phyloP scores from a whole-genome alignment of 2,113 vertebrate genomes.

The Athene cunicularia region DNA sequence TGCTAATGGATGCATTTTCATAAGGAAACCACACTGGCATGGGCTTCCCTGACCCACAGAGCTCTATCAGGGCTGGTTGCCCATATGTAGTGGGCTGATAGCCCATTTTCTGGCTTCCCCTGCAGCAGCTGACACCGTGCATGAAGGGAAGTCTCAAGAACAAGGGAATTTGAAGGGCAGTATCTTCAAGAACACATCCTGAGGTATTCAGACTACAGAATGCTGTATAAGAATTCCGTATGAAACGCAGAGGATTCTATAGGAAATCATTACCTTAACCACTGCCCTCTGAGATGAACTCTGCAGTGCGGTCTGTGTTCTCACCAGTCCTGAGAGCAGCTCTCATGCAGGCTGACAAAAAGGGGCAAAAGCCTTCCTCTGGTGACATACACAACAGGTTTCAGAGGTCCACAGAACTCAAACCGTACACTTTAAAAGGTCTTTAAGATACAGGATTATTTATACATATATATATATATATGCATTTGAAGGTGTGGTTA shows the following conservation, averaged over 20 bases:
- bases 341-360: background rate
- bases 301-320: background rate
- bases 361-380: background rate
- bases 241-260: fast-evolving
- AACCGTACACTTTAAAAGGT: background rate
- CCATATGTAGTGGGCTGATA: background rate
- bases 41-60: background rate
- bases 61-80: no score
- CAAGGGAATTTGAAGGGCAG: background rate
- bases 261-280: background rate
- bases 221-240: background rate
- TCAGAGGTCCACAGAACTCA: background rate
- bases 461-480: background rate
- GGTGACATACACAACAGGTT: background rate
- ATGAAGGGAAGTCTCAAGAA: background rate
- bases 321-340: background rate
- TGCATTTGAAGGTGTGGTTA: background rate
- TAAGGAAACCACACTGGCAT: background rate
- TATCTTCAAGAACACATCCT: background rate
- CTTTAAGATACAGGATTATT: background rate
- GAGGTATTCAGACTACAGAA: background rate
- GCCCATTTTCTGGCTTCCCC: background rate
- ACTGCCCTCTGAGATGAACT: background rate
- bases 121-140: background rate
- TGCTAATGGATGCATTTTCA: background rate